Evolutionary conservation across 2,888 invertebrate species (phyloP).

Genomic region (Eristalis arbustorum): DNA sequence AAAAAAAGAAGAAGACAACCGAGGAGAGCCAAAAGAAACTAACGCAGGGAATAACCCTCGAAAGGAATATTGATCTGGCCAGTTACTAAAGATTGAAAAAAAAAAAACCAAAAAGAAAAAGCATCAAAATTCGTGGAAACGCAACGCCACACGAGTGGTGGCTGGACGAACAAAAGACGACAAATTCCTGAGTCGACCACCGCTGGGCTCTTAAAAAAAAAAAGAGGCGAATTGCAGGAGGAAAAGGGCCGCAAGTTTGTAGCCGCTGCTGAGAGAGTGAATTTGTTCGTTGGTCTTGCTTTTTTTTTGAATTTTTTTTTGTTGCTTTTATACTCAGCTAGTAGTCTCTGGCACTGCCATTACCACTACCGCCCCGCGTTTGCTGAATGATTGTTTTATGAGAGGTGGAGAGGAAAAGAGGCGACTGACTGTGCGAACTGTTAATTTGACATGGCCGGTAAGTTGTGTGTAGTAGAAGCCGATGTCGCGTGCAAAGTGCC

Average conservation of each 20-base stretch:
- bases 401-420: slow-evolving; percentile 63
- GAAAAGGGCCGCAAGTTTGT: slow-evolving; percentile 29
- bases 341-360: slow-evolving; percentile 49
- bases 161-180: slow-evolving; percentile 39
- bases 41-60: slow-evolving; percentile 35
- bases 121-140: not conserved
- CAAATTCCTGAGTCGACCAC: slow-evolving; percentile 18
- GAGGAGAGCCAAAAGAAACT: slow-evolving; percentile 10
- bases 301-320: slow-evolving; percentile 22
- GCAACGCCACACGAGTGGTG: not conserved
- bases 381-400: slow-evolving; percentile 73
- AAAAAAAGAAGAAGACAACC: slow-evolving; percentile 26
- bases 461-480: slow-evolving; percentile 79
- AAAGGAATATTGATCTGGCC: slow-evolving; percentile 60
- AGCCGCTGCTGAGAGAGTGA: slow-evolving; percentile 42
- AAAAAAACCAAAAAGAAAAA: not conserved
- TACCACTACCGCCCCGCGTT: slow-evolving; percentile 46
- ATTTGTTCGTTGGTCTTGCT: not conserved
- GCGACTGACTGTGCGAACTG: slow-evolving; percentile 75
- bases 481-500: slow-evolving; percentile 64
- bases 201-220: slow-evolving; percentile 5
- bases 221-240: slow-evolving; percentile 13
- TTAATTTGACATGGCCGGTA: slow-evolving; percentile 90
- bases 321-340: slow-evolving; percentile 19
- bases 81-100: not conserved